phyloP scores from a whole-genome alignment of 2,797 vertebrate genomes.

The Lemur catta region DNA sequence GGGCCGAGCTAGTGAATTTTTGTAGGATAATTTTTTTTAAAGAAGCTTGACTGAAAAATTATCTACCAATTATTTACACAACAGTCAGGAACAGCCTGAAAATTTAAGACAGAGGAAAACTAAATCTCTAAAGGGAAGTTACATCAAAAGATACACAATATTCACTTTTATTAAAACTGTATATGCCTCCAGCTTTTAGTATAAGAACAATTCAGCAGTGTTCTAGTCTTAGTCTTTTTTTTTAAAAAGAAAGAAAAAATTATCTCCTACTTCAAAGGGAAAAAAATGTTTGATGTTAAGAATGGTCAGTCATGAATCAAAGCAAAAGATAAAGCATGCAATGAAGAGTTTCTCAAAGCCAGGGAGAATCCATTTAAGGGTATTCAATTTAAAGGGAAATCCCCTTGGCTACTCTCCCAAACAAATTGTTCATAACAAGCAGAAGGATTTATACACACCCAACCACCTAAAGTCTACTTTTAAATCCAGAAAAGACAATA shows the following conservation, averaged over 20 bases:
- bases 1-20: constrained; percentile 13
- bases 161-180: constrained; percentile 55
- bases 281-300: constrained; percentile 65
- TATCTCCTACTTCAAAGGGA: constrained; percentile 58
- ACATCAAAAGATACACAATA: constrained; percentile 61
- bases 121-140: constrained; percentile 54
- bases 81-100: constrained; percentile 24
- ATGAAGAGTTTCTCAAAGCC: constrained; percentile 62
- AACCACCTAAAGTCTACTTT: not conserved
- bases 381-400: constrained; percentile 61
- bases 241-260: constrained; percentile 10
- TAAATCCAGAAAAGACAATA: constrained; percentile 11
- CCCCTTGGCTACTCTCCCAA: constrained; percentile 31
- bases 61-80: constrained; percentile 47
- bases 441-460: constrained; percentile 12
- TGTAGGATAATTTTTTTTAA: not conserved
- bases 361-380: constrained; percentile 63
- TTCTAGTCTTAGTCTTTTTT: constrained; percentile 53
- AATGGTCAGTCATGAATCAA: constrained; percentile 69
- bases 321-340: constrained; percentile 61
- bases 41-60: constrained; percentile 43
- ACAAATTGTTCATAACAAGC: constrained; percentile 43
- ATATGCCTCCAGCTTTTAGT: constrained; percentile 37
- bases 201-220: constrained; percentile 58
- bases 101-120: constrained; percentile 45